These are phyloP conservation scores for Pachliopta kotzebuea DNA, from an alignment of 2,888 invertebrate species.

Conservation along the genomic window DNA sequence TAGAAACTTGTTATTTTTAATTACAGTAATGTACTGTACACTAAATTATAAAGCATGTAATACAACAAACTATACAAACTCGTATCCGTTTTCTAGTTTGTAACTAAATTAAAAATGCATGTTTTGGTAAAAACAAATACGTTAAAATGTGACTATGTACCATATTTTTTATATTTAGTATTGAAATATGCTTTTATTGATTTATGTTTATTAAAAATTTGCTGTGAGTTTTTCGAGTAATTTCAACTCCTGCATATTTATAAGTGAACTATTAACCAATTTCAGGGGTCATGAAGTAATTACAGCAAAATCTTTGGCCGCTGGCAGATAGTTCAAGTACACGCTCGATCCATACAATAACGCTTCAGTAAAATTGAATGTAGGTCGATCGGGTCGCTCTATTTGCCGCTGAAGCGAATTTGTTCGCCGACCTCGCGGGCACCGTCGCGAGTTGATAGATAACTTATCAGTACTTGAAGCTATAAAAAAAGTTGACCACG, in stretches of 20 bases:
- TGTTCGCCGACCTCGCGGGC: slow-evolving; percentile 72
- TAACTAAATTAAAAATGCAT: too few relatives aligned
- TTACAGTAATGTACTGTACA: too few relatives aligned
- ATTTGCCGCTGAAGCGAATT: slow-evolving; percentile 73
- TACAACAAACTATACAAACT: too few relatives aligned
- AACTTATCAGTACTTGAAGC: slow-evolving; percentile 58
- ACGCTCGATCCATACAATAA: slow-evolving; percentile 54
- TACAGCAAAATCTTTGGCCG: slow-evolving; percentile 8
- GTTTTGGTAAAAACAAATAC: too few relatives aligned
- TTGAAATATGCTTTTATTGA: too few relatives aligned
- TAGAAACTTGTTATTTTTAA: not conserved
- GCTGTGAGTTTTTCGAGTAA: too few relatives aligned
- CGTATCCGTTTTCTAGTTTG: too few relatives aligned
- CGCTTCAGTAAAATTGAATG: slow-evolving; percentile 64
- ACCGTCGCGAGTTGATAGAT: slow-evolving; percentile 65
- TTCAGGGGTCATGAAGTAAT: slow-evolving; percentile 5
- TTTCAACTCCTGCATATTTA: not conserved
- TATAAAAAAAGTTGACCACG: slow-evolving; percentile 44
- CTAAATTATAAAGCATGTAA: too few relatives aligned
- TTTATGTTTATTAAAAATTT: not conserved
- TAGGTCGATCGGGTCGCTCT: slow-evolving; percentile 76
- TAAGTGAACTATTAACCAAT: not conserved
- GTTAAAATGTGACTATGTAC: too few relatives aligned
- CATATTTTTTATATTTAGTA: too few relatives aligned
- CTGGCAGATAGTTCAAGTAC: slow-evolving; percentile 27